Conservation (phyloP, 2,888 invertebrate species). For the Phytoseiulus persimilis region DNA sequence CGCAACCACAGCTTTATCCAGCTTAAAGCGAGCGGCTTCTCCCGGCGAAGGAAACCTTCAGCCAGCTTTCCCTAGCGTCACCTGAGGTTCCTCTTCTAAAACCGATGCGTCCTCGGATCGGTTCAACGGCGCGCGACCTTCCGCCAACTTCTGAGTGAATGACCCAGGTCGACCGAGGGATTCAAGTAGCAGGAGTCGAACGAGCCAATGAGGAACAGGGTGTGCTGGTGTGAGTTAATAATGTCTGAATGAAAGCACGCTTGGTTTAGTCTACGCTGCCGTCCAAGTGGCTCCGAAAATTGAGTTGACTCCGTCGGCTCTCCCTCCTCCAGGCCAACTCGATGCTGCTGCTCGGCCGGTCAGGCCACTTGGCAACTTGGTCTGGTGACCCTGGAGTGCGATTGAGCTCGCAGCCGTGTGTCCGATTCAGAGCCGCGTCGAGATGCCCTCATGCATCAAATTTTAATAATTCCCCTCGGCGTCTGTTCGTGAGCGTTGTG, state of each 20-base stretch:
- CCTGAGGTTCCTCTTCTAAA: no score
- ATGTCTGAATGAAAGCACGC: background rate
- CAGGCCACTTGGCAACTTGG: background rate
- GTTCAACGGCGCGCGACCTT: background rate
- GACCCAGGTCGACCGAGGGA: background rate
- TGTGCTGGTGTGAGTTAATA: background rate
- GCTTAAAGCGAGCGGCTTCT: background rate
- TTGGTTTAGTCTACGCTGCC: background rate
- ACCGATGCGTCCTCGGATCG: no score
- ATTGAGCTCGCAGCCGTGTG: background rate
- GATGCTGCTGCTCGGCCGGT: background rate
- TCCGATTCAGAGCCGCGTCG: background rate
- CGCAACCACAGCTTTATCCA: background rate
- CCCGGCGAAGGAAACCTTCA: no score
- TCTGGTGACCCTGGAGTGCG: background rate
- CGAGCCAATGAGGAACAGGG: background rate
- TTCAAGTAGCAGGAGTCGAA: background rate
- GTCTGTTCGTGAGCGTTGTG: background rate
- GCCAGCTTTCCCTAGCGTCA: no score
- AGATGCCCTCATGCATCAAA: background rate
- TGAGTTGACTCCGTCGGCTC: background rate
- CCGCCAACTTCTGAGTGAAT: background rate
- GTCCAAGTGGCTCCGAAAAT: background rate
- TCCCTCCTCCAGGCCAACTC: background rate
- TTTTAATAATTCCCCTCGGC: background rate